phyloP scores from a whole-genome alignment of 2,113 vertebrate species.

The Halichoerus grypus region DNA sequence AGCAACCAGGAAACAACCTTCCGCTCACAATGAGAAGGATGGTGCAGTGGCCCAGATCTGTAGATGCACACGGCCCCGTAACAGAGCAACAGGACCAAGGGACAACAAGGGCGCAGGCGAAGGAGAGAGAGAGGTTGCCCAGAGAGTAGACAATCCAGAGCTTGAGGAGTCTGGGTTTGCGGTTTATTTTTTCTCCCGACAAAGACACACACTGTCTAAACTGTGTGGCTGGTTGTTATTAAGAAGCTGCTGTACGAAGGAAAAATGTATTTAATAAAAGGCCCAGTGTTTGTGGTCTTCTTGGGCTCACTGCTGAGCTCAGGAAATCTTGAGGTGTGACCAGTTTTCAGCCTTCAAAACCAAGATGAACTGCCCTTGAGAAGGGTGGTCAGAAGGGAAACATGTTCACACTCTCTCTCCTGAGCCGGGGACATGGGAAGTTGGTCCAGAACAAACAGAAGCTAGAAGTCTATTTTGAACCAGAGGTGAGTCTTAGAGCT shows the following conservation, averaged over 20 bases:
- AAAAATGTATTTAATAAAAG: conserved; percentile 69
- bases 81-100: conserved; percentile 74
- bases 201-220: conserved; percentile 77
- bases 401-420: conserved; percentile 87
- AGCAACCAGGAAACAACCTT: conserved; percentile 85
- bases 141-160: conserved; percentile 25
- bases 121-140: neutral
- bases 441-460: conserved; percentile 85
- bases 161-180: neutral
- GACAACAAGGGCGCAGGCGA: conserved; percentile 58
- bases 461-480: conserved; percentile 89
- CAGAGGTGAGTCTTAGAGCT: conserved; percentile 84
- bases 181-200: conserved; percentile 58
- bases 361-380: conserved; percentile 66
- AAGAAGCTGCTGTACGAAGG: conserved; percentile 53
- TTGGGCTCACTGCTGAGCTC: conserved; percentile 56
- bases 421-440: conserved; percentile 88
- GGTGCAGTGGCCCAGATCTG: conserved; percentile 45
- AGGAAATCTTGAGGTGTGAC: conserved; percentile 72
- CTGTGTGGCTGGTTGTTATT: conserved; percentile 62
- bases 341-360: conserved; percentile 66
- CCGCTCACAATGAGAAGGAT: conserved; percentile 61
- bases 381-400: conserved; percentile 73
- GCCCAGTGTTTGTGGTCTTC: conserved; percentile 69
- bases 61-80: neutral